phyloP scores from a whole-genome alignment of 2,888 invertebrate species.

The Melangyna quadrimaculata region DNA sequence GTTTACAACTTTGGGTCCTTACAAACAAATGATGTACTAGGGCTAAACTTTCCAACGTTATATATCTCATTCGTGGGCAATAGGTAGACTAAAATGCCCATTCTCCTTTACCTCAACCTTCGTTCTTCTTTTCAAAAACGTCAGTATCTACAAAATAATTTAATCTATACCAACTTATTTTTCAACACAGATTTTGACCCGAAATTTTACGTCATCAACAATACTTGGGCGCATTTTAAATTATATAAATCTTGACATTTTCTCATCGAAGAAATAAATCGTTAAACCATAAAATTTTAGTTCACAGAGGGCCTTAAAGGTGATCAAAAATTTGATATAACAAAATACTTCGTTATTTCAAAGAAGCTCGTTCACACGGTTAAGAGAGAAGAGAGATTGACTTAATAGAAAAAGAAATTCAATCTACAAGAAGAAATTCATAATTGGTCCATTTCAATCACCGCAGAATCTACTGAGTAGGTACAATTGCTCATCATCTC shows the following conservation, averaged over 20 bases:
- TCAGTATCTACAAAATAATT: too few relatives aligned
- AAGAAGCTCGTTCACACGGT: conserved; percentile 3
- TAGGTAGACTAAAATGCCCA: too few relatives aligned
- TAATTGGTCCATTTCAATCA: conserved; percentile 67
- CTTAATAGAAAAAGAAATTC: conserved; percentile 45
- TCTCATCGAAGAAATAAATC: background rate
- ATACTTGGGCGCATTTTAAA: too few relatives aligned
- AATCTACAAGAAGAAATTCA: conserved; percentile 41
- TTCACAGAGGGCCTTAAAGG: conserved; percentile 40
- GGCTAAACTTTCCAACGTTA: too few relatives aligned
- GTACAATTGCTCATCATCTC: conserved; percentile 68
- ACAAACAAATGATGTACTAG: too few relatives aligned
- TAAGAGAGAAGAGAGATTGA: background rate
- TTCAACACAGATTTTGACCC: background rate
- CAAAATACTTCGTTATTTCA: conserved; percentile 4
- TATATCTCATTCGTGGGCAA: too few relatives aligned
- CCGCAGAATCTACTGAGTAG: background rate
- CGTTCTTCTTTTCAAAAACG: too few relatives aligned
- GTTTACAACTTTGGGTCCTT: too few relatives aligned
- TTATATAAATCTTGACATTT: conserved; percentile 17
- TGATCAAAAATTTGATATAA: conserved; percentile 10
- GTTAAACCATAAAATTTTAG: conserved; percentile 66
- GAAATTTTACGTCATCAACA: background rate
- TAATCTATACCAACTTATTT: too few relatives aligned
- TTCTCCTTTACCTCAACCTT: too few relatives aligned